Evolutionary conservation across 2,888 invertebrate species (phyloP), one percentile per base, ranked within the genome.

Genomic region (Apamea anceps): DNA sequence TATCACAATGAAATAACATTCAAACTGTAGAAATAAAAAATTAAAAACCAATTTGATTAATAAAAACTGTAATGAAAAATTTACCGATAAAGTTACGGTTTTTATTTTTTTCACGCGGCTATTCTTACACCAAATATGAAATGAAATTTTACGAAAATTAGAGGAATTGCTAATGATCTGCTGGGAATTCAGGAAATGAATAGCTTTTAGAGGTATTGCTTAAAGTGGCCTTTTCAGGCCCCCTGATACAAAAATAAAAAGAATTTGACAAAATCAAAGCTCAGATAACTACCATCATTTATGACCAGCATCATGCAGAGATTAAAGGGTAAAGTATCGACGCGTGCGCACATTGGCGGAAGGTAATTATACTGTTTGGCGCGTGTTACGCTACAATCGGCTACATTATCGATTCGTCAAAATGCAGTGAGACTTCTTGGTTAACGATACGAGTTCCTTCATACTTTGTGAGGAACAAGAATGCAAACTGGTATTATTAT

Each of bases 311-410:
- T 71, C 57, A 15, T 21, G 65, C 2, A n/a, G 13, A 80, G 42
- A 71, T 71, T 62, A 62, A 10, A 21, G 28, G n/a, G 18, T 25
- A 13, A 67, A 32, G 67, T n/a, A 15, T 12, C 28, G 18, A 60
- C 72, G 67, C 79, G 54, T 48, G 72, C 51, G 72, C 67, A 32
- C 12, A 25, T 2, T 54, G 54, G 65, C 42, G 67, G 51, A 15
- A 63, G 48, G 6, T 84, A 78, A 78, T 84, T 78, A 67, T 45
- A 21, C 21, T 45, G 37, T 57, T 74, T 37, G 37, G 2, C 48
- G 68, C 85, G 68, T 60, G 51, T 68, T 85, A 85, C 57, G 28
- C 63, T 83, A 51, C 67, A 54, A 70, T 74, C 25, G 21, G 25
- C 12, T 8, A 21, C 6, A 60, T 67, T 67, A 74, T 67, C 51